Evolutionary conservation across 2,888 invertebrate species (phyloP), one percentile per base, ranked within the genome.

Genomic region (Caenorhabditis doughertyi): DNA sequence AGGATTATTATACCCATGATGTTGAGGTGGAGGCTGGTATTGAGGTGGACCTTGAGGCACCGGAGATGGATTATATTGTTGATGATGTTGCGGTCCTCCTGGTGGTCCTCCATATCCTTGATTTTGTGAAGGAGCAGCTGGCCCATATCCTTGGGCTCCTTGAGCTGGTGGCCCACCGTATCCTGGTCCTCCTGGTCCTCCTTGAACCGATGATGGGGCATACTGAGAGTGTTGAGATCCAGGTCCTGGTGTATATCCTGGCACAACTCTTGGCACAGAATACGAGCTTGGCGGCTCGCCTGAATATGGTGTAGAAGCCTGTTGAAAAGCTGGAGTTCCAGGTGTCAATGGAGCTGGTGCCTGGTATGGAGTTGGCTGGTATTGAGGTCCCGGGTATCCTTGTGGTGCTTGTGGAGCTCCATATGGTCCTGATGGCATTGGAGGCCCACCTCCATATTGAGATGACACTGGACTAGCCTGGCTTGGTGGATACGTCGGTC

Each of bases 321-420:
- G 62, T 27, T 64, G 62, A 23, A 51, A 49, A 23, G 55, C 44
- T 9, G 55, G 23, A 7, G 44, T 44, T 11, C 49, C 49, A 1
- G 62, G 55, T 29, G 13, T 4, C 2, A 60, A 8, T n/a, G 72
- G 60, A 16, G 62, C 64, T 27, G 62, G 73, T 11, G 51, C 53
- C 21, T 64, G 73, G n/a, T 53, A 44, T 3, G 71, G 56, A 8
- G 71, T 21, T 16, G 55, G 55, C n/a, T 29, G 44, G 47, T 16
- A 39, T n/a, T 47, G 71, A 32, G 23, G 56, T 13, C 42, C 29
- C 23, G 49, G 21, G 23, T 51, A 51, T 51, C 51, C 51, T 23
- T 35, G 35, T 35, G 35, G 5, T 9, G 13, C 11, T 42, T 13
- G 9, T 13, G 8, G 49, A 5, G 1, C 8, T 23, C 49, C 49